phyloP scores from a whole-genome alignment of 1,140 invertebrate genomes.

The Heliconius hewitsoni region DNA sequence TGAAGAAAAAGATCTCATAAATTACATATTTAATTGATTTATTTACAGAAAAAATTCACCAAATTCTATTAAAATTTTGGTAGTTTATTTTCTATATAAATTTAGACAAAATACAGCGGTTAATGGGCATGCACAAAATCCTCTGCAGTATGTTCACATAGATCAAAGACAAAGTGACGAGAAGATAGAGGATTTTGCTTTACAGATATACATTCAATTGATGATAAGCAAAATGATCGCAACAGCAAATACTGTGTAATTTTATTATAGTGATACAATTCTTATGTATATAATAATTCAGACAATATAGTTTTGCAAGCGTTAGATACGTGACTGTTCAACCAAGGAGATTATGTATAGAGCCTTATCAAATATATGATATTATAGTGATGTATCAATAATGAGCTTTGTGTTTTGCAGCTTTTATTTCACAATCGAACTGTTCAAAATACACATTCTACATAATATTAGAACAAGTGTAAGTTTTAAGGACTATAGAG shows the following conservation, averaged over 20 bases:
- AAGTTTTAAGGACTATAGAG: neutral
- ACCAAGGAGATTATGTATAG: constrained; percentile 60
- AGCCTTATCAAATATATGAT: constrained; percentile 5
- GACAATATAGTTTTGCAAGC: constrained; percentile 67
- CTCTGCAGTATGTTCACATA: constrained; percentile 29
- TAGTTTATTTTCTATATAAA: constrained; percentile 72
- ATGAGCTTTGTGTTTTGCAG: constrained; percentile 15
- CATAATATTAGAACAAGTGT: constrained; percentile 6
- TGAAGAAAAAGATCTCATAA: constrained; percentile 56
- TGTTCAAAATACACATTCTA: neutral
- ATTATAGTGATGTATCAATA: neutral
- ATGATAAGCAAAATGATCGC: constrained; percentile 56
- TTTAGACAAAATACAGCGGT: constrained; percentile 72
- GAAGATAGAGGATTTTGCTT: constrained; percentile 49
- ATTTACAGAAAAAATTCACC: constrained; percentile 80
- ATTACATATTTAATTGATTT: constrained; percentile 77
- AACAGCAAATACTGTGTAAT: constrained; percentile 62
- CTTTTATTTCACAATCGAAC: neutral
- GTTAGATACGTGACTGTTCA: constrained; percentile 52
- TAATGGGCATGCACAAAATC: constrained; percentile 58
- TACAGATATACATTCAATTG: constrained; percentile 30
- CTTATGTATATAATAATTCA: constrained; percentile 62
- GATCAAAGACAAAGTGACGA: constrained; percentile 34
- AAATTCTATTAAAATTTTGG: constrained; percentile 72
- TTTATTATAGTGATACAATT: constrained; percentile 69